These are phyloP conservation scores for Myxocyprinus asiaticus DNA, from an alignment of 2,113 vertebrate genomes.

Conservation along the genomic window DNA sequence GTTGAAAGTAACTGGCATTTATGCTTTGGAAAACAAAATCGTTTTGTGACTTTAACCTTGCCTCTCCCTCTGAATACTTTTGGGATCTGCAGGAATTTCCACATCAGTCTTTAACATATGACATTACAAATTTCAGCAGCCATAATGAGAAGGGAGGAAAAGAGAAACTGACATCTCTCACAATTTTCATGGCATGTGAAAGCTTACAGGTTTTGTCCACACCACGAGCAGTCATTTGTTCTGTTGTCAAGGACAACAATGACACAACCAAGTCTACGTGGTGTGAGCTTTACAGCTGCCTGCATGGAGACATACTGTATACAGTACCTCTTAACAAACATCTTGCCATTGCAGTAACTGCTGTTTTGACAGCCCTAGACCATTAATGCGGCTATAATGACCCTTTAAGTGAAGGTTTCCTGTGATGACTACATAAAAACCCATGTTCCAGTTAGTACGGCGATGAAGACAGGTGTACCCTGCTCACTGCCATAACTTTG, in stretches of 20 bases:
- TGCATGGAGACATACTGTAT: background rate
- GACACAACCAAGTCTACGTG: background rate
- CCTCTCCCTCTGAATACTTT: background rate
- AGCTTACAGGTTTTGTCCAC: background rate
- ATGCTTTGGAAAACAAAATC: background rate
- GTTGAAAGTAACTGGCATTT: background rate
- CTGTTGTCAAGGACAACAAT: background rate
- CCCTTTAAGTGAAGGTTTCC: slow-evolving; percentile 49
- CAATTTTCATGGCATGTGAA: background rate
- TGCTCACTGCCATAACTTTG: background rate
- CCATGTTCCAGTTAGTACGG: slow-evolving; percentile 31
- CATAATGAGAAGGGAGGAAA: background rate
- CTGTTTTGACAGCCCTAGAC: slow-evolving; percentile 60
- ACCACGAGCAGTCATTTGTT: background rate
- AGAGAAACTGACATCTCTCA: background rate
- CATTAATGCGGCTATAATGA: slow-evolving; percentile 46
- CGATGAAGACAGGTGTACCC: background rate
- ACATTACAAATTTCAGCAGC: background rate
- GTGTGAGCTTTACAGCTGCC: background rate
- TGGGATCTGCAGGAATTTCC: background rate
- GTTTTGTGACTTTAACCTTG: background rate
- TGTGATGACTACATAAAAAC: slow-evolving; percentile 41
- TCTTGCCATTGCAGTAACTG: slow-evolving; percentile 55
- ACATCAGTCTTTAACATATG: background rate
- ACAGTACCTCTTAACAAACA: slow-evolving; percentile 29